These are phyloP conservation scores for Tribolium madens DNA, from an alignment of 1,140 invertebrate genomes.

Conservation along the genomic window DNA sequence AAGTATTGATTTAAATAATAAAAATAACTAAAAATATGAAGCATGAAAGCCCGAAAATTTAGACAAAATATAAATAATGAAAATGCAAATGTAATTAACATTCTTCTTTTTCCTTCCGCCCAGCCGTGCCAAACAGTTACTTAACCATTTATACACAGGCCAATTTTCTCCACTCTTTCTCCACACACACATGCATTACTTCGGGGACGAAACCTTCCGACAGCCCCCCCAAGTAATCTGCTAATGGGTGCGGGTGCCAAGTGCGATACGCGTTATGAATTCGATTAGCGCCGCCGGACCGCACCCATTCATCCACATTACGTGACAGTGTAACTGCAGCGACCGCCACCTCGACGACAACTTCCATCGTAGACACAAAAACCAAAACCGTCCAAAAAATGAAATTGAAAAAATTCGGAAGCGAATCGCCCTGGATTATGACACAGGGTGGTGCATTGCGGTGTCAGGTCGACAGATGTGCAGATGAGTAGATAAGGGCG, in stretches of 20 bases:
- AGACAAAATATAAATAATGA: too few relatives aligned
- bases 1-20: too few relatives aligned
- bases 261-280: slow-evolving; percentile 55
- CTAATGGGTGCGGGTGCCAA: slow-evolving; percentile 52
- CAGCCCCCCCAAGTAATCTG: slow-evolving; percentile 51
- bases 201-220: neutral
- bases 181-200: neutral
- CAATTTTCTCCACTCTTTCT: neutral
- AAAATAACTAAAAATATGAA: too few relatives aligned
- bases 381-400: neutral
- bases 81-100: too few relatives aligned
- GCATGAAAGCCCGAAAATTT: too few relatives aligned
- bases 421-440: neutral
- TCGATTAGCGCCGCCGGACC: slow-evolving; percentile 51
- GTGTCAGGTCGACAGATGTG: slow-evolving; percentile 44
- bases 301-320: slow-evolving; percentile 56
- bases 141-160: neutral
- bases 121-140: too few relatives aligned
- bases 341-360: slow-evolving; percentile 17
- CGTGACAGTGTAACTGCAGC: slow-evolving; percentile 36
- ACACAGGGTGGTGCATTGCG: neutral
- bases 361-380: too few relatives aligned
- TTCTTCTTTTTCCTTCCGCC: too few relatives aligned
- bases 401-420: neutral
- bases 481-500: slow-evolving; percentile 43